Conservation (phyloP, 2,888 invertebrate genomes). For the Andrena fulva region DNA sequence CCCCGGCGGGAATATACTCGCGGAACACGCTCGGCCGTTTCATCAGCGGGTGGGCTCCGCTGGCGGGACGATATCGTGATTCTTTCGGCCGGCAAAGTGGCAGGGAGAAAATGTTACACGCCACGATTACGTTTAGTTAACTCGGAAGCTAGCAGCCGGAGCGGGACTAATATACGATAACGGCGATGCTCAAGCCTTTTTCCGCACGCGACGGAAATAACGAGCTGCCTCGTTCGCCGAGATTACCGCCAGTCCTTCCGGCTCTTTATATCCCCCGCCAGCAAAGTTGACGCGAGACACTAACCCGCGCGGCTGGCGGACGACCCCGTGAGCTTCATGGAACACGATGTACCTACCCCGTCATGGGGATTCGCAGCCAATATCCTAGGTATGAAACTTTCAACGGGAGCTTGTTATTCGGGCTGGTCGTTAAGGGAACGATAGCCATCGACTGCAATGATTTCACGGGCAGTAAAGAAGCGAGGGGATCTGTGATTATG, state of each 20-base stretch:
- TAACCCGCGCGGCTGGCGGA: background rate
- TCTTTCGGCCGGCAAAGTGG: slow-evolving; percentile 9
- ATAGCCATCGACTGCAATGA: background rate
- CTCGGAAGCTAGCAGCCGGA: background rate
- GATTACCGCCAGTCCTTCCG: slow-evolving; percentile 44
- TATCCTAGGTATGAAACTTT: slow-evolving; percentile 9
- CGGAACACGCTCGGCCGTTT: slow-evolving; percentile 21
- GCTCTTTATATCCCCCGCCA: slow-evolving; percentile 27
- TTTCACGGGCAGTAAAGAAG: background rate
- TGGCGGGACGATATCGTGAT: slow-evolving; percentile 15
- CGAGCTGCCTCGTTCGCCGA: slow-evolving; percentile 42
- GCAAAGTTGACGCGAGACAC: slow-evolving; percentile 13
- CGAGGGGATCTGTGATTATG: background rate
- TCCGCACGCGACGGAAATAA: slow-evolving; percentile 47
- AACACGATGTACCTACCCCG: slow-evolving; percentile 9
- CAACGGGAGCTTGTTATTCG: background rate
- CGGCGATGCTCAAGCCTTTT: slow-evolving; percentile 25
- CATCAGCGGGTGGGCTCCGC: slow-evolving; percentile 5
- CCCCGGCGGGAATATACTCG: background rate
- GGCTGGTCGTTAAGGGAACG: background rate
- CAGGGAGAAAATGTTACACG: slow-evolving; percentile 19
- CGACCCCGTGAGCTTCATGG: slow-evolving; percentile 6
- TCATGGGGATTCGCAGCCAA: slow-evolving; percentile 15
- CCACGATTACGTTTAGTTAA: slow-evolving; percentile 26
- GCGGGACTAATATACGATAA: slow-evolving; percentile 35